phyloP scores from a whole-genome alignment of 2,797 vertebrate genomes.

The Schizopygopsis pylzovi region DNA sequence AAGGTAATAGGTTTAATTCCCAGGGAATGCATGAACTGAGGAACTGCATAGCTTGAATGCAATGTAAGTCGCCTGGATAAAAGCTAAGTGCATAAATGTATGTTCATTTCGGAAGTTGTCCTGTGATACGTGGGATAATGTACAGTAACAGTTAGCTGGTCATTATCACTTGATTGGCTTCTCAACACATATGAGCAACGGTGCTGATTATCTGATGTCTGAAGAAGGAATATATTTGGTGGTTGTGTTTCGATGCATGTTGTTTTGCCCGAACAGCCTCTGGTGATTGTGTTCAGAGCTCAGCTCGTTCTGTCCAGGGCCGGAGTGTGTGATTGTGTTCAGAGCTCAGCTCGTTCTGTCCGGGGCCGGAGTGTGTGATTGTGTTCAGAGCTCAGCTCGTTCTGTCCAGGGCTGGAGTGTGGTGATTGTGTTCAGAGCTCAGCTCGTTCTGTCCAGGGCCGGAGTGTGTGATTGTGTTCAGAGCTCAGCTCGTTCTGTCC shows the following conservation, averaged over 20 bases:
- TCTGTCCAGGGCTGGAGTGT: too few relatives aligned
- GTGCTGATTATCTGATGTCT: background rate
- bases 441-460: too few relatives aligned
- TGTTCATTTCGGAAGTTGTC: background rate
- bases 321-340: slow-evolving; percentile 18
- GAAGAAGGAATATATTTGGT: background rate
- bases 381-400: too few relatives aligned
- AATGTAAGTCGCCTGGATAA: background rate
- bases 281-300: slow-evolving; percentile 69
- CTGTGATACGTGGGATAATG: background rate
- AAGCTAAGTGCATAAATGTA: background rate
- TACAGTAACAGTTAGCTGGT: background rate
- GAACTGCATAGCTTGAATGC: too few relatives aligned
- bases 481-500: too few relatives aligned
- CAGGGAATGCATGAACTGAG: background rate
- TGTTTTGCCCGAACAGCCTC: slow-evolving; percentile 37
- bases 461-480: too few relatives aligned
- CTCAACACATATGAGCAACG: background rate
- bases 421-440: too few relatives aligned
- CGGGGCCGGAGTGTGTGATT: too few relatives aligned
- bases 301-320: slow-evolving; percentile 40
- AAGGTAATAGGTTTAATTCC: background rate
- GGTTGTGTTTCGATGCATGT: background rate
- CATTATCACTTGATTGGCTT: background rate
- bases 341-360: too few relatives aligned